Percentiles rank a stretch among this genome's conserved stretches.
Conservation (phyloP, 2,113 vertebrate species). For the Antigone vipio region DNA sequence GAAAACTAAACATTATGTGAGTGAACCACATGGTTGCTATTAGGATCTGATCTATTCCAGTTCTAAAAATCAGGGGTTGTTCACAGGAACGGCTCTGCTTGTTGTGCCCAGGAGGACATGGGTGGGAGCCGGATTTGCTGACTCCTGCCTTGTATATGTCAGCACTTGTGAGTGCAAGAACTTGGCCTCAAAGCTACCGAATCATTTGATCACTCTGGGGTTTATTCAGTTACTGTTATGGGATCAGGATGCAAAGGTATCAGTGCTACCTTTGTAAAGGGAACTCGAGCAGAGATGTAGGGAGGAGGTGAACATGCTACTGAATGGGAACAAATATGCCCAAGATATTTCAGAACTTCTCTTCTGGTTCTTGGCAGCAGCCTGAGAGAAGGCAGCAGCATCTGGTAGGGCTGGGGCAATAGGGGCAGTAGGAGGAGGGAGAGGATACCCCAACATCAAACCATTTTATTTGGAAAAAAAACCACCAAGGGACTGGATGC, state of each 20-base stretch:
- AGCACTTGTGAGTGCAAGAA: neutral
- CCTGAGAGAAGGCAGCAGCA: neutral
- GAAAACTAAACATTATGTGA: neutral
- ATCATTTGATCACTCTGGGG: neutral
- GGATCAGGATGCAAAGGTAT: neutral
- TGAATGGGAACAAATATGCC: fast-evolving
- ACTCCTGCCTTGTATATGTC: neutral
- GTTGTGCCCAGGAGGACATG: neutral
- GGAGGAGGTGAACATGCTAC: neutral
- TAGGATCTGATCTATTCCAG: neutral
- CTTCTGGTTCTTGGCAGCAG: neutral
- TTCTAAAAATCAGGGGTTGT: neutral
- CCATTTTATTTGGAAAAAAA: neutral
- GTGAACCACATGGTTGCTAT: neutral
- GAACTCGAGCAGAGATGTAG: neutral
- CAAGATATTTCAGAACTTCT: neutral
- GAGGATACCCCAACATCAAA: neutral
- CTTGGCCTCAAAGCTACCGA: neutral
- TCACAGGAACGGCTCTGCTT: neutral
- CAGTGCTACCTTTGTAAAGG: neutral
- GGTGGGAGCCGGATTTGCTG: neutral
- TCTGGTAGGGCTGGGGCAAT: neutral
- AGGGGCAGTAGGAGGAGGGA: neutral
- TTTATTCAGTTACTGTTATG: neutral
- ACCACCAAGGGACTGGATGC: neutral